These are phyloP conservation scores for Dendrolimus houi DNA, from an alignment of 2,888 invertebrate species.

Conservation along the genomic window DNA sequence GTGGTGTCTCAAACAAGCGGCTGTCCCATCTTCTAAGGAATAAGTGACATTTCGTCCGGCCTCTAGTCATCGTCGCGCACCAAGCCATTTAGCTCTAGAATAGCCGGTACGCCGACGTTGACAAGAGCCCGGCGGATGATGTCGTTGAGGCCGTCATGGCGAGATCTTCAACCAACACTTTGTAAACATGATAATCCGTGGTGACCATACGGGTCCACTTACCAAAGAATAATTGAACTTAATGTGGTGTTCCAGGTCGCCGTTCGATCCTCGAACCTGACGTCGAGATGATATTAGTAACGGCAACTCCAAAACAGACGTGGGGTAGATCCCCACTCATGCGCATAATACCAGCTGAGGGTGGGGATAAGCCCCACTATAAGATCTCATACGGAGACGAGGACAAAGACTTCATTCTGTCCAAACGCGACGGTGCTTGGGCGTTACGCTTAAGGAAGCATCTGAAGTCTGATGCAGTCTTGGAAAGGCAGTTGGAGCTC, in stretches of 20 bases:
- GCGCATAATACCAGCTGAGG: slow-evolving; percentile 52
- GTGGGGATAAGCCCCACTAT: slow-evolving; percentile 52
- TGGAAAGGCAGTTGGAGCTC: slow-evolving; percentile 52
- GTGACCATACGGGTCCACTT: too few relatives aligned
- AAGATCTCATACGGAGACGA: slow-evolving; percentile 53
- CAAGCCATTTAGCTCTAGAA: too few relatives aligned
- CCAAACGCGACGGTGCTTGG: slow-evolving; percentile 56
- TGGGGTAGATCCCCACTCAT: slow-evolving; percentile 58
- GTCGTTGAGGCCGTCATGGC: too few relatives aligned
- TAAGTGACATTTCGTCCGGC: too few relatives aligned
- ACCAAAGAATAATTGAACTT: not conserved
- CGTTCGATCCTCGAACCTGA: slow-evolving; percentile 55
- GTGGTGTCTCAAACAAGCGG: too few relatives aligned
- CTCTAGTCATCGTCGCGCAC: too few relatives aligned
- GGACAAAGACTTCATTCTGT: slow-evolving; percentile 41
- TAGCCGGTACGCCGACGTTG: too few relatives aligned
- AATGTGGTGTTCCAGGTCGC: slow-evolving; percentile 33
- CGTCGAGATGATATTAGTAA: slow-evolving; percentile 50
- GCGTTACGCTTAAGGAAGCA: slow-evolving; percentile 49
- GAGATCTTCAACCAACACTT: too few relatives aligned
- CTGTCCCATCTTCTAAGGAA: too few relatives aligned
- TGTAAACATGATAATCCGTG: too few relatives aligned
- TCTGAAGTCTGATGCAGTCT: slow-evolving; percentile 25
- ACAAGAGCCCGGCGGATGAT: too few relatives aligned
- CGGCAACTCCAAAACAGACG: slow-evolving; percentile 43